Conservation (phyloP, 2,888 invertebrate species). For the Xanthorhoe designata region DNA sequence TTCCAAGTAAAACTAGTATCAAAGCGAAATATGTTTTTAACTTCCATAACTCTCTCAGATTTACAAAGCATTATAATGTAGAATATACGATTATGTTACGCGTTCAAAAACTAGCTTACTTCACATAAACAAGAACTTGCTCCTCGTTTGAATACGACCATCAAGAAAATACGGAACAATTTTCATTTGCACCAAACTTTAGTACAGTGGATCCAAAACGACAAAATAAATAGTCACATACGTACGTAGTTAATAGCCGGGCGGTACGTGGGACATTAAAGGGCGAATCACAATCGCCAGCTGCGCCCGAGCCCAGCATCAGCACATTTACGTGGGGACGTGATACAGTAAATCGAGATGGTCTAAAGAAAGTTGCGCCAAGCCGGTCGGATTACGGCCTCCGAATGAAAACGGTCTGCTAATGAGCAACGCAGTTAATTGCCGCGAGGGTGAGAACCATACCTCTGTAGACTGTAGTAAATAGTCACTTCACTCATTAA, state of each 20-base stretch:
- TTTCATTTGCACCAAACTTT: conserved; percentile 44
- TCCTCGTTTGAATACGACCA: conserved; percentile 18
- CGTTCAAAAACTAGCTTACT: conserved; percentile 3
- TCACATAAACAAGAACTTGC: conserved; percentile 27
- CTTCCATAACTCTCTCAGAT: conserved; percentile 1
- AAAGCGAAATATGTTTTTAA: conserved; percentile 15
- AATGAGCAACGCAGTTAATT: conserved; percentile 81
- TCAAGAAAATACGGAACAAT: conserved; percentile 42
- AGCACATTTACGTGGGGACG: conserved; percentile 65
- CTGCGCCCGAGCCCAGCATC: conserved; percentile 54
- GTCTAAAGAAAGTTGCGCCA: conserved; percentile 67
- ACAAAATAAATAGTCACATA: conserved; percentile 50
- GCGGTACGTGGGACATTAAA: conserved; percentile 53
- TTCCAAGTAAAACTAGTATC: conserved; percentile 12
- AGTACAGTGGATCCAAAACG: conserved; percentile 38
- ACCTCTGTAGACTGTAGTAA: conserved; percentile 12
- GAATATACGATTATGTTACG: not conserved
- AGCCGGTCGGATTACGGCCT: conserved; percentile 66
- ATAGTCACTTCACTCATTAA: conserved; percentile 18
- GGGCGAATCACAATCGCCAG: conserved; percentile 58
- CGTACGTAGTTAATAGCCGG: conserved; percentile 53
- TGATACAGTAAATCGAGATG: conserved; percentile 66
- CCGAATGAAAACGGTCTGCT: conserved; percentile 78
- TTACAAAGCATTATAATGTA: conserved; percentile 1
- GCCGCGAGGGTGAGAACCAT: conserved; percentile 56